Evolutionary conservation across 2,888 invertebrate species (phyloP).

Genomic region (Ditylenchus weischeri): DNA sequence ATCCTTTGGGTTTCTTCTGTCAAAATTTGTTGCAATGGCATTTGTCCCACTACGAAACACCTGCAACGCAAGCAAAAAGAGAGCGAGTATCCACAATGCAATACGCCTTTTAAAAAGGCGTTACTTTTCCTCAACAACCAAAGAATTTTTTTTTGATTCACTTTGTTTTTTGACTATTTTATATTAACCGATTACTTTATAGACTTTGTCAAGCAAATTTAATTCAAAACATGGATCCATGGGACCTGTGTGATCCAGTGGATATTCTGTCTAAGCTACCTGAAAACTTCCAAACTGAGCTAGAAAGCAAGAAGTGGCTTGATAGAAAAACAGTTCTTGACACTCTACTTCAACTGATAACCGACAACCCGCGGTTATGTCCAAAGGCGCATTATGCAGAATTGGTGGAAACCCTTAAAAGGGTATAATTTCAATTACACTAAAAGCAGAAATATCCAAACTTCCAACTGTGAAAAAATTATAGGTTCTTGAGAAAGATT

Average conservation of each 20-base stretch:
- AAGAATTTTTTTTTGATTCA: too few relatives aligned
- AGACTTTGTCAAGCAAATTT: too few relatives aligned
- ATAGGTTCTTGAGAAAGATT: slow-evolving; percentile 76
- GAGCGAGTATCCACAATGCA: too few relatives aligned
- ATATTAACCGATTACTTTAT: too few relatives aligned
- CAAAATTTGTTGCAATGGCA: too few relatives aligned
- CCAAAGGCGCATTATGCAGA: slow-evolving; percentile 71
- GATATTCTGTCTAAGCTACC: slow-evolving; percentile 88
- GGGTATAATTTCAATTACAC: slow-evolving; percentile 62
- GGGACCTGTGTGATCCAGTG: slow-evolving; percentile 83
- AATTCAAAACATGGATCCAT: slow-evolving; percentile 71
- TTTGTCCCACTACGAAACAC: too few relatives aligned
- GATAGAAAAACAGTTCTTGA: slow-evolving; percentile 96
- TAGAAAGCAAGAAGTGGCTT: slow-evolving; percentile 97
- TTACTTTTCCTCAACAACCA: too few relatives aligned
- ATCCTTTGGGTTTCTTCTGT: too few relatives aligned
- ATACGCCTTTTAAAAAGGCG: too few relatives aligned
- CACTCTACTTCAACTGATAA: slow-evolving; percentile 63
- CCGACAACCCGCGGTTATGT: slow-evolving; percentile 73
- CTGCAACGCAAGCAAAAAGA: too few relatives aligned
- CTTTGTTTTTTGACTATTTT: too few relatives aligned
- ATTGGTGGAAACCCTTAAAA: slow-evolving; percentile 85
- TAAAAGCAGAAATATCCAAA: background rate
- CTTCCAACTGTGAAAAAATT: background rate
- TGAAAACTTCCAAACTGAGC: slow-evolving; percentile 88